A percentile compares a stretch with the other conserved stretches of the same genome.
phyloP scores from a whole-genome alignment of 2,797 vertebrate species.

The Botia almorhae region DNA sequence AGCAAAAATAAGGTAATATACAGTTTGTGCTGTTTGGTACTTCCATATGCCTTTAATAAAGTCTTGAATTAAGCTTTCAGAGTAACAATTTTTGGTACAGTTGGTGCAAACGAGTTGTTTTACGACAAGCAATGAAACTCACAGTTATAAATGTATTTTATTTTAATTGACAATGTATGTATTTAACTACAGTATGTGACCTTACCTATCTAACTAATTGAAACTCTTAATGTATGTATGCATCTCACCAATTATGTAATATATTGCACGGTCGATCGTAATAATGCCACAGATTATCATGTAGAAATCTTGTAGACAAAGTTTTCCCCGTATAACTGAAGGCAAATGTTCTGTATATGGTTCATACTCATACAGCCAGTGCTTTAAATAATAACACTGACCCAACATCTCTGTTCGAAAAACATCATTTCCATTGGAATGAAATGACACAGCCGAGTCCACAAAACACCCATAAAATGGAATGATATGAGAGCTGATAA shows the following conservation, averaged over 20 bases:
- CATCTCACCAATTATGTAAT: not conserved
- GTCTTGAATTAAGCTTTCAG: not conserved
- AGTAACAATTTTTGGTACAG: not conserved
- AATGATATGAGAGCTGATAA: not conserved
- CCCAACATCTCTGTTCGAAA: not conserved
- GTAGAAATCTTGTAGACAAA: not conserved
- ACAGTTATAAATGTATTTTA: too few relatives aligned
- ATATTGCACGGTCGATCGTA: not conserved
- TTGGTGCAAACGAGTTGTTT: too few relatives aligned
- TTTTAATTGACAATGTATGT: too few relatives aligned
- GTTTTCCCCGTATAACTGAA: not conserved
- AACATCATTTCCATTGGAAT: constrained; percentile 7
- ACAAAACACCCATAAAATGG: not conserved
- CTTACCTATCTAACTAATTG: not conserved
- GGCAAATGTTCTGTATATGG: not conserved
- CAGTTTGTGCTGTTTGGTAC: too few relatives aligned
- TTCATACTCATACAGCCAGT: not conserved
- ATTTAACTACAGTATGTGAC: not conserved
- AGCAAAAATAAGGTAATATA: too few relatives aligned
- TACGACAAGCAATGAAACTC: too few relatives aligned
- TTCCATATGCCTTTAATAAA: too few relatives aligned
- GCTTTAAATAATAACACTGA: not conserved
- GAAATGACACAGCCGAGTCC: not conserved
- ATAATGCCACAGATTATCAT: not conserved
- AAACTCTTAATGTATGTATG: not conserved